Percentiles rank a stretch among this genome's conserved stretches.
Evolutionary conservation across 2,797 vertebrate genomes (phyloP).

Genomic region (Aselliscus stoliczkanus): DNA sequence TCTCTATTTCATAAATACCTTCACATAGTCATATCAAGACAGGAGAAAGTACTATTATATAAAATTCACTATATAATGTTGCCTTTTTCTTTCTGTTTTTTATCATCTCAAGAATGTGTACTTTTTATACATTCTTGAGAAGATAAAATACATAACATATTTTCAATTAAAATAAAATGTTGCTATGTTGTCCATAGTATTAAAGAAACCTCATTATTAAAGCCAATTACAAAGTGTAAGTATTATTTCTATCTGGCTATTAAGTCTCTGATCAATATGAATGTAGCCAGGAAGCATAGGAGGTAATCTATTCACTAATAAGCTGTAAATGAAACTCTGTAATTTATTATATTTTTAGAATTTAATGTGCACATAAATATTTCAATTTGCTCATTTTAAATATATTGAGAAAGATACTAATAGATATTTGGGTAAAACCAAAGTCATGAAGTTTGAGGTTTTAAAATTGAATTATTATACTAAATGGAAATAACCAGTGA

Average conservation of each 20-base stretch:
- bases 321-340: neutral
- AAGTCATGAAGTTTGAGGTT: neutral
- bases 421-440: neutral
- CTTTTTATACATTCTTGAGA: neutral
- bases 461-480: neutral
- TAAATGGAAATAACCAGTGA: neutral
- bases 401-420: slow-evolving; percentile 46
- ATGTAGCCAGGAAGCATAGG: slow-evolving; percentile 29
- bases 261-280: slow-evolving; percentile 44
- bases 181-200: neutral
- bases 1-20: neutral
- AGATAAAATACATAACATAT: neutral
- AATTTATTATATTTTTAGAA: slow-evolving; percentile 33
- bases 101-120: neutral
- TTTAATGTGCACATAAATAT: slow-evolving; percentile 41
- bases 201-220: neutral
- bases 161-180: neutral
- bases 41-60: neutral
- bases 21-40: neutral
- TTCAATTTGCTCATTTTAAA: slow-evolving; percentile 26
- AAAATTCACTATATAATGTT: neutral
- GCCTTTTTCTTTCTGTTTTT: neutral
- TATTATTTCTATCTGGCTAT: neutral
- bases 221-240: neutral
- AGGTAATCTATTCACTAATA: slow-evolving; percentile 10